Percentiles rank a stretch among this genome's conserved stretches.
Evolutionary conservation across 2,113 vertebrate genomes (phyloP).

Genomic region (Pycnonotus jocosus): DNA sequence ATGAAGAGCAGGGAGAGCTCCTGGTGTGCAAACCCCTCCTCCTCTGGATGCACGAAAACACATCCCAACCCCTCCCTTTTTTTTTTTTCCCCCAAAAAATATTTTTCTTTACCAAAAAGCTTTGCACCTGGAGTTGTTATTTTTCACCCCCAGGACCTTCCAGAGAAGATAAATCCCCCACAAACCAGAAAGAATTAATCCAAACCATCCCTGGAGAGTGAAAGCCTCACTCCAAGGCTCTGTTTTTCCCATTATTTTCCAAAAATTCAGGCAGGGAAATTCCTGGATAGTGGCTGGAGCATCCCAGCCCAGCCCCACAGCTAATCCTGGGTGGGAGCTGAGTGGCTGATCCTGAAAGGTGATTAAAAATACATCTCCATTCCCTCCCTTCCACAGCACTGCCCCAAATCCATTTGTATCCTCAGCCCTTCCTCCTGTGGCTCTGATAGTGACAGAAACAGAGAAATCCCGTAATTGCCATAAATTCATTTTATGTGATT

Average conservation of each 20-base stretch:
- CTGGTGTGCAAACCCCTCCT: rapidly evolving
- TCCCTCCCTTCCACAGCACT: neutral
- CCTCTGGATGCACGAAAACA: rapidly evolving
- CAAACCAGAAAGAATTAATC: neutral
- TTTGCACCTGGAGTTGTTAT: neutral
- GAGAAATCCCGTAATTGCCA: neutral
- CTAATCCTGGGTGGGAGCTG: neutral
- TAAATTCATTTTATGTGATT: slow-evolving; percentile 19
- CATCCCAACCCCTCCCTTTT: neutral
- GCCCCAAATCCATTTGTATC: neutral
- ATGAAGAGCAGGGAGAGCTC: too few relatives aligned
- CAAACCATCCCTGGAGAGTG: too few relatives aligned
- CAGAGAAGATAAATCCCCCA: neutral
- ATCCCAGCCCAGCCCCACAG: neutral
- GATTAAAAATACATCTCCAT: neutral
- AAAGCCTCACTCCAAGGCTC: neutral
- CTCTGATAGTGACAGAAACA: neutral
- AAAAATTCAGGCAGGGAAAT: neutral
- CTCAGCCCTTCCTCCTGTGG: neutral
- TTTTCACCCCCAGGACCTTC: neutral
- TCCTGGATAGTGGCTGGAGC: neutral
- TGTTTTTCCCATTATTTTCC: neutral
- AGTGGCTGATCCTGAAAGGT: neutral
- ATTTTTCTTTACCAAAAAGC: neutral
- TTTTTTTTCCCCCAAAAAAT: too few relatives aligned